phyloP scores from a whole-genome alignment of 2,797 vertebrate species.

The Poeciliopsis paucimaculata region DNA sequence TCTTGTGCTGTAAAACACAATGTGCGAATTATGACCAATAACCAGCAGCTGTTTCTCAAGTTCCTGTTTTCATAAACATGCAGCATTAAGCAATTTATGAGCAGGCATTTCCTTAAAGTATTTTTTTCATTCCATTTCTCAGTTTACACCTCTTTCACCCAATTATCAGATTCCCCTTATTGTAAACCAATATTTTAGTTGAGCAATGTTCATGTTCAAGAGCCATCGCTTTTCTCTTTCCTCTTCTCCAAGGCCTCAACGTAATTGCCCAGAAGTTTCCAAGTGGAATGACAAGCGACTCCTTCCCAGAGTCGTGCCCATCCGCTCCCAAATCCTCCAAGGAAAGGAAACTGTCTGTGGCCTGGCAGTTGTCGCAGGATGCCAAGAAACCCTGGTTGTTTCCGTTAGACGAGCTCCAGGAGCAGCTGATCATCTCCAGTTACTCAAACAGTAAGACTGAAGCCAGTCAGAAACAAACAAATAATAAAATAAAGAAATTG shows the following conservation, averaged over 20 bases:
- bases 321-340: conserved; percentile 55
- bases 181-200: not conserved
- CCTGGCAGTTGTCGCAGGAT: conserved; percentile 37
- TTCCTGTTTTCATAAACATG: not conserved
- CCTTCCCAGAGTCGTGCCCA: conserved; percentile 82
- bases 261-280: conserved; percentile 91
- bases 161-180: too few relatives aligned
- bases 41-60: not conserved
- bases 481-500: too few relatives aligned
- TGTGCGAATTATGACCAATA: not conserved
- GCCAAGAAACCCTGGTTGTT: conserved; percentile 89
- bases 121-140: not conserved
- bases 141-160: not conserved
- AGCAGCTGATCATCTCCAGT: conserved; percentile 77
- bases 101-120: not conserved
- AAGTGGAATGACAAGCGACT: conserved; percentile 87
- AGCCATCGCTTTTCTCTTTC: not conserved
- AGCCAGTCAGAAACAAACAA: not conserved
- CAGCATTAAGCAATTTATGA: not conserved
- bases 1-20: not conserved
- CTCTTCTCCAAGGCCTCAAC: conserved; percentile 85
- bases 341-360: conserved; percentile 56
- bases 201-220: not conserved
- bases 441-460: conserved; percentile 83
- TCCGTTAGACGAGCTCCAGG: conserved; percentile 85